Evolutionary conservation across 2,797 vertebrate species (phyloP), one percentile per base, ranked within the genome.

Genomic region (Miopithecus talapoin): DNA sequence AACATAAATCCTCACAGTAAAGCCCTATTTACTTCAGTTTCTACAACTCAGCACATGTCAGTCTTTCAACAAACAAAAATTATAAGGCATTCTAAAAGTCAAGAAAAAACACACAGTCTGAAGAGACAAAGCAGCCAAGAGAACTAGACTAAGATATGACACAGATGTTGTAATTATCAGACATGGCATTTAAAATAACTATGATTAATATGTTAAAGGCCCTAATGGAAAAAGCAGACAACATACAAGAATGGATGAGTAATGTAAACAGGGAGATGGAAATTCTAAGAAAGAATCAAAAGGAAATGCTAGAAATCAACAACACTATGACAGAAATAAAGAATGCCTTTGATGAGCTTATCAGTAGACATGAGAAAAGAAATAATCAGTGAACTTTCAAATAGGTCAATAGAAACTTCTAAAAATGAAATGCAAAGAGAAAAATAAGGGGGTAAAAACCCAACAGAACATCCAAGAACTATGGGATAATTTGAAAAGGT

Each of bases 51-150:
- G 30, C 74, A 89, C 79, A 92, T 81, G 72, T 92, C 92, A 92
- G 64, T 72, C 80, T 95, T 96, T 95, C 57, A 96, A 61, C n/a
- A 95, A 95, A 90, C 55, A 91, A 92, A 93, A 85, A 91, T 93
- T 68, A 78, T n/a, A 85, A 96, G 79, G 8, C 41, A 33, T 88
- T 81, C 36, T 96, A 83, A 95, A 92, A 97, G 81, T 97, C 83
- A 96, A 90, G 72, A 41, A 68, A 97, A 79, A 89, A 88, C 8
- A 39, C 21, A 46, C 39, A 64, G 5, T 85, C 43, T 80, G 50
- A 92, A 96, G 72, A 94, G 79, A 93, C 79, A 97, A 74, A 84
- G 22, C 36, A 92, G 93, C 50, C 72, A 28, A 28, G 64, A 95
- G 94, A 95, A 92, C 81, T 68, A 96, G 72, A 78, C 72, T 94